phyloP scores from a whole-genome alignment of 2,797 vertebrate species.

The Macroramphosus scolopax region DNA sequence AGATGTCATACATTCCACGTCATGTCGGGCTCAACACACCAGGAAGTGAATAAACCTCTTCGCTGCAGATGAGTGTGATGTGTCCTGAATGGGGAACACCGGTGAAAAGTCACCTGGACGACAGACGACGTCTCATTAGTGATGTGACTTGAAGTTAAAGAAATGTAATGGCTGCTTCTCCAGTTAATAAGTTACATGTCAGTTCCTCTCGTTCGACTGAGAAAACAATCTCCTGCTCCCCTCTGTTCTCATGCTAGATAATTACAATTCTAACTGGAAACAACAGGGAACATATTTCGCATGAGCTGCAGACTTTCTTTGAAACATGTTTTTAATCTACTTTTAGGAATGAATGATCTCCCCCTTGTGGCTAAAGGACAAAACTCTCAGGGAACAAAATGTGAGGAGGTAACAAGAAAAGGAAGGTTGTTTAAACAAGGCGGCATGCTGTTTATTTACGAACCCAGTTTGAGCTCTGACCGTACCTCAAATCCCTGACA shows the following conservation, averaged over 20 bases:
- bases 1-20: slow-evolving; percentile 64
- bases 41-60: slow-evolving; percentile 45
- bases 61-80: slow-evolving; percentile 9
- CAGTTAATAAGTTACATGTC: no score
- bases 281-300: slow-evolving; percentile 47
- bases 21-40: slow-evolving; percentile 50
- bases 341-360: slow-evolving; percentile 43
- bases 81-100: slow-evolving; percentile 17
- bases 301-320: slow-evolving; percentile 48
- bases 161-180: no score
- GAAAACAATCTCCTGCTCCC: no score
- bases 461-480: no score
- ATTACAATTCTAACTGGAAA: slow-evolving; percentile 29
- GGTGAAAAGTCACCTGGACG: no score
- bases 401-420: no score
- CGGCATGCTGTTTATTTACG: no score
- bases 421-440: no score
- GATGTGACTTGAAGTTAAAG: no score
- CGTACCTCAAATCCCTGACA: slow-evolving; percentile 55
- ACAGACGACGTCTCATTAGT: no score
- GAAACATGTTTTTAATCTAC: slow-evolving; percentile 58
- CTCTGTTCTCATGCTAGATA: slow-evolving; percentile 2
- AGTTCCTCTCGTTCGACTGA: no score
- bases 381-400: neutral
- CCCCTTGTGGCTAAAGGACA: slow-evolving; percentile 68